Evolutionary conservation across 2,888 invertebrate genomes (phyloP).

Genomic region (Ornithoptera priamus): DNA sequence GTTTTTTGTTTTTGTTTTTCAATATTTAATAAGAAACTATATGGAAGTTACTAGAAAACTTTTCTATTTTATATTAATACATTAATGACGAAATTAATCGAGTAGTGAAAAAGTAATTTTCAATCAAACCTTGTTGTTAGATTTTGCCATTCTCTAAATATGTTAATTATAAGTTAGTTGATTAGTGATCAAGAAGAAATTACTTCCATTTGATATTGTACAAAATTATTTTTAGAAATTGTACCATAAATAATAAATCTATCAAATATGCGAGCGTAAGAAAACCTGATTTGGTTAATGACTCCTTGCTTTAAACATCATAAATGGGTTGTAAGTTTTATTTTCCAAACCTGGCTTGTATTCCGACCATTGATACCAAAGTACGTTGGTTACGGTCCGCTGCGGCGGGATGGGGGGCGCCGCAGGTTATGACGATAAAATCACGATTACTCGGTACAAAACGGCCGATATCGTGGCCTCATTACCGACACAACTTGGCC

Average conservation of each 20-base stretch:
- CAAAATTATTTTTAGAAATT: background rate
- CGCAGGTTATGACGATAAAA: conserved; percentile 54
- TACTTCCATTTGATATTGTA: too few species aligned
- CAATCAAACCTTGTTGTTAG: background rate
- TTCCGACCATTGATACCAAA: conserved; percentile 38
- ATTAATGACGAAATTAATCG: background rate
- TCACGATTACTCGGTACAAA: conserved; percentile 77
- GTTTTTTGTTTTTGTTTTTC: too few species aligned
- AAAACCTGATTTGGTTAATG: background rate
- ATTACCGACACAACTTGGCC: conserved; percentile 60
- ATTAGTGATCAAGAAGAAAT: too few species aligned
- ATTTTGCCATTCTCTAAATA: background rate
- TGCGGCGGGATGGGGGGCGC: conserved; percentile 39
- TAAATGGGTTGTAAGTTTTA: conserved; percentile 17
- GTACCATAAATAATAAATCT: background rate
- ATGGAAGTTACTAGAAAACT: background rate
- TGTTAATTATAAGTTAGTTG: background rate
- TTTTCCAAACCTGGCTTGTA: conserved; percentile 14
- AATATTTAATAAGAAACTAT: background rate
- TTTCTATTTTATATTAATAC: background rate
- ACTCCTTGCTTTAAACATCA: conserved; percentile 1
- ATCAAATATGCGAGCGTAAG: too few species aligned
- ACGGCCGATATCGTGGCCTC: conserved; percentile 67
- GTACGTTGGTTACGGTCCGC: conserved; percentile 55
- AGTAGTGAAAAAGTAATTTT: background rate